Evolutionary conservation across 1,140 invertebrate species (phyloP).

Genomic region (Cotesia chilonis): DNA sequence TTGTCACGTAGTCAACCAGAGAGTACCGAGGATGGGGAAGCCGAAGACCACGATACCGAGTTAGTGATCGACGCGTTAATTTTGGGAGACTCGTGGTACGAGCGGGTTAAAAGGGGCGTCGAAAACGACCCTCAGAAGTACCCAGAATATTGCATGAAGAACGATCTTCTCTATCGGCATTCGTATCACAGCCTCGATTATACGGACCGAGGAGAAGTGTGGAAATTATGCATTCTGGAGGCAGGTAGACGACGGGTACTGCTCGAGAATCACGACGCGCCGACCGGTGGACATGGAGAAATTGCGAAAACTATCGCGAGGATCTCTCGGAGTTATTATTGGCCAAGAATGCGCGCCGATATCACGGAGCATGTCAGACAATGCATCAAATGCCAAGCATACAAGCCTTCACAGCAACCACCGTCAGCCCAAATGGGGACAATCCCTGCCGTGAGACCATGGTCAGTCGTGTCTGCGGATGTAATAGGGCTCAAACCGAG

Average conservation of each 20-base stretch:
- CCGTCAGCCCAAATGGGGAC: constrained; percentile 20
- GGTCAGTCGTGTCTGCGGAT: background rate
- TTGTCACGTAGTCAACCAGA: no score
- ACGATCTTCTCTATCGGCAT: no score
- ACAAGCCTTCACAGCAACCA: background rate
- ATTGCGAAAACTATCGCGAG: constrained; percentile 39
- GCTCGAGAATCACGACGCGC: no score
- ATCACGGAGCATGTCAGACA: constrained; percentile 35
- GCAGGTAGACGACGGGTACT: no score
- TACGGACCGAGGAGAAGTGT: no score
- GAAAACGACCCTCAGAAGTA: constrained; percentile 12
- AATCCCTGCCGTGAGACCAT: background rate
- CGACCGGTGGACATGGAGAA: constrained; percentile 39
- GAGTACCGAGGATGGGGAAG: background rate
- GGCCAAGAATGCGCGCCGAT: constrained; percentile 36
- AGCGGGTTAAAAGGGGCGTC: constrained; percentile 4
- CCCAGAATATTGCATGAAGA: no score
- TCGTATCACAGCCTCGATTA: no score
- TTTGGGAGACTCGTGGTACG: constrained; percentile 45
- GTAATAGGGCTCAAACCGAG: background rate
- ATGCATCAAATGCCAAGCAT: constrained; percentile 21
- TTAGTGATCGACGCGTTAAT: constrained; percentile 38
- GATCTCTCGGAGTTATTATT: constrained; percentile 38
- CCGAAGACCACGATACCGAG: constrained; percentile 22
- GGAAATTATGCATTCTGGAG: no score